Base-by-base conservation (phyloP, 1,140 invertebrate species). In the Zaprionus gabonicus region DNA sequence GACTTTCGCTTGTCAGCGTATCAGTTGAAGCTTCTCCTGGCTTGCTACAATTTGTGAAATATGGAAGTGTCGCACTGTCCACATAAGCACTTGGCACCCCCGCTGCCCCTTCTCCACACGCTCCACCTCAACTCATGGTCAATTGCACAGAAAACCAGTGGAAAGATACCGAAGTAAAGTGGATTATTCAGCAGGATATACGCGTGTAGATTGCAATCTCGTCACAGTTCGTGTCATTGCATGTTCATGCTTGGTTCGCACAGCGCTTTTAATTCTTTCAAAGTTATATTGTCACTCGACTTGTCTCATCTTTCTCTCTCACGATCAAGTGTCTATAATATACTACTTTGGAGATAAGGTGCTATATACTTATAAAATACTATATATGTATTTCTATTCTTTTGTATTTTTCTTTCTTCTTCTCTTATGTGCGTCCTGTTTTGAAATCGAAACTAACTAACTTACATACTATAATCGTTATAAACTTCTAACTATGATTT, bases 351-450 rank as follows among this genome's bases (percentile, higher is more conserved):
- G 23, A 12, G 10, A 51, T 51, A 51, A 20, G 17, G 9, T 51
- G 23, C 20, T 74, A 56, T 66, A 55, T 67, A 53, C 20, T 20
- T 74, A 73, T 62, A 74, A 69, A 74, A 69, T 64, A 57, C 81
- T 83, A 72, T 75, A 81, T 59, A 67, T 70, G 74, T 64, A 66
- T 83, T 78, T 73, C 65, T 70, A 17, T 17, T 46, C n/a, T 60
- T 41, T 82, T 81, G 69, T 68, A 62, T 77, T 65, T 82, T 83
- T 46, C 83, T 79, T 86, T 69, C 81, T 82, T 85, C 78, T 90
- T 88, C 76, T 88, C 84, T 88, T 71, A 79, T 66, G 84, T 74
- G 81, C 64, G 82, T 73, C 66, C 82, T 81, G 76, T 80, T 72
- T 76, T 49, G 71, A 78, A 76, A 72, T 62, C 74, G 60, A 81